Evolutionary conservation across 2,888 invertebrate species (phyloP), one percentile per base, ranked within the genome.

Genomic region (Coleophora deauratella): DNA sequence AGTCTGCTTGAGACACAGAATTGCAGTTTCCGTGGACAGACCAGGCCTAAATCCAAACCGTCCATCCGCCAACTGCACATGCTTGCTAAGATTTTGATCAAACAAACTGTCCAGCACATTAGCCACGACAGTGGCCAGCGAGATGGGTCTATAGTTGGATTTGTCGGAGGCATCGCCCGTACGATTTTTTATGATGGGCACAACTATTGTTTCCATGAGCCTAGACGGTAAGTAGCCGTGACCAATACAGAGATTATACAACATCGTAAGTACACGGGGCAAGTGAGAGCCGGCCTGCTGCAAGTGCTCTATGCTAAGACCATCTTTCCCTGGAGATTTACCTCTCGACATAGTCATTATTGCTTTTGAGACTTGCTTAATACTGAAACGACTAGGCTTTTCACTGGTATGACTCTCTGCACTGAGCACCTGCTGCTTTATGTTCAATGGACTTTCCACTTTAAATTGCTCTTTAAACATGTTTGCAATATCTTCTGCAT

Each of bases 261-360:
- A 12, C 4, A 48, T 12, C 6, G 14, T 34, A 6, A 44, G 35
- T 9, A 47, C 41, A 9, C 45, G 42, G 1, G 40, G 30, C 10
- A 44, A 6, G 27, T 45, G 40, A 27, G 35, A 12, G 3, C 45
- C 40, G n/a, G 47, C 44, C 35, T 38, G 21, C 28, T 38, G 38
- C 21, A 44, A 33, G 12, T 47, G 47, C 21, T 43, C 46, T 11
- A 46, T 37, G 27, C 46, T 45, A 10, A 47, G 44, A 10, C 37
- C 32, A 32, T 47, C 45, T 27, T 44, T 35, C 11, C 43, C 41
- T 9, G 44, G 46, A n/a, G 46, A 47, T 27, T 44, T 47, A 13
- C 46, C 46, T 21, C 42, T 12, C 3, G 15, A 33, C 40, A 44
- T 47, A 30, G 32, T 40, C 10, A 35, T 36, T 9, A 43, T 32